Conservation (phyloP, 2,888 invertebrate genomes). For the Proisotoma minuta region DNA sequence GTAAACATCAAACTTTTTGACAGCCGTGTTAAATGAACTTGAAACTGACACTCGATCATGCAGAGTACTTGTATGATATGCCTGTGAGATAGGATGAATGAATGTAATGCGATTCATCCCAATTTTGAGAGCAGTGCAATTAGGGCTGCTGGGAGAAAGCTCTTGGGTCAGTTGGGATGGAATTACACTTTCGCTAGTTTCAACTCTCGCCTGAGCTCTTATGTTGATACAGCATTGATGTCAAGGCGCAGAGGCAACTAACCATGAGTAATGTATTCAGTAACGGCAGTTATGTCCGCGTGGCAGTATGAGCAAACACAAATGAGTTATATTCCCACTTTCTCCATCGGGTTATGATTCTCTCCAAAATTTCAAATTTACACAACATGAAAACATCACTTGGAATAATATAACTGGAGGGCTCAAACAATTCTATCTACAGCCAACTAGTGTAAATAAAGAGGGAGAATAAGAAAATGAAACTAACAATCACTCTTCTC, state of each 20-base stretch:
- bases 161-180: constrained; percentile 3
- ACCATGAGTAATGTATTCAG: constrained; percentile 1
- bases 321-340: not conserved
- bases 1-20: not conserved
- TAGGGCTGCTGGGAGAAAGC: not conserved
- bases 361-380: not conserved
- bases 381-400: not conserved
- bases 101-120: not conserved
- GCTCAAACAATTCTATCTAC: constrained; percentile 11
- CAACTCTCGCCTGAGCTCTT: not conserved
- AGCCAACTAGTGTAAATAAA: constrained; percentile 15
- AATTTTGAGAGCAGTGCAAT: not conserved
- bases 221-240: not conserved
- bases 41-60: not conserved
- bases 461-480: constrained; percentile 8
- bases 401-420: constrained; percentile 2
- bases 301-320: not conserved
- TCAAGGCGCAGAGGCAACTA: not conserved
- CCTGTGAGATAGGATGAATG: not conserved
- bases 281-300: not conserved
- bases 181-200: not conserved
- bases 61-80: too few relatives aligned
- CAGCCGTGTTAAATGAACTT: not conserved
- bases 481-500: constrained; percentile 4
- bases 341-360: not conserved